phyloP scores from a whole-genome alignment of 2,113 vertebrate species.

The Rhynchopsitta pachyrhyncha region DNA sequence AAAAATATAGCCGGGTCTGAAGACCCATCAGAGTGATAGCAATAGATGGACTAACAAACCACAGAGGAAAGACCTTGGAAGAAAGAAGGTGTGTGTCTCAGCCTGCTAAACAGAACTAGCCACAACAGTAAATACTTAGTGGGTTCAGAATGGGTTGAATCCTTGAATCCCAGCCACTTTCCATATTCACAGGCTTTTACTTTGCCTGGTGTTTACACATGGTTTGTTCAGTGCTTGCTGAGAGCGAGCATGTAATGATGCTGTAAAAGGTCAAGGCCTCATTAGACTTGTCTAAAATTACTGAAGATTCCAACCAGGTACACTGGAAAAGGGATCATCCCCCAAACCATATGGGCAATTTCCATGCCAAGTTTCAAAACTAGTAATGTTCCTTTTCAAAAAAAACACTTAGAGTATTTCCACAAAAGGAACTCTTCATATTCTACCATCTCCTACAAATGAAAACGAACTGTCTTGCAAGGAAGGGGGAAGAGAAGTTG shows the following conservation, averaged over 20 bases:
- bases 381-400: background rate
- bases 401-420: background rate
- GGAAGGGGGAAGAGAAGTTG: background rate
- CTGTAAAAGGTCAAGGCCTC: background rate
- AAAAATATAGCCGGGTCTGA: background rate
- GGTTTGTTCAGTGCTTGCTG: background rate
- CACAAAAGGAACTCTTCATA: background rate
- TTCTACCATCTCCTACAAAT: background rate
- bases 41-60: background rate
- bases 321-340: background rate
- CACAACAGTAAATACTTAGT: background rate
- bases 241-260: background rate
- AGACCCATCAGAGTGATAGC: background rate
- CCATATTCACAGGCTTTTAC: background rate
- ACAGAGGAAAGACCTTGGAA: background rate
- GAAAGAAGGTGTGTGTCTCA: background rate
- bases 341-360: background rate
- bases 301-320: background rate
- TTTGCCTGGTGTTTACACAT: background rate
- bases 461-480: background rate
- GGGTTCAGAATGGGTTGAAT: background rate
- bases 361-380: background rate
- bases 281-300: background rate
- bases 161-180: background rate
- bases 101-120: background rate